Percentiles rank a stretch among this genome's conserved stretches.
phyloP scores from a whole-genome alignment of 2,113 vertebrate species.

The Ceratotherium simum region DNA sequence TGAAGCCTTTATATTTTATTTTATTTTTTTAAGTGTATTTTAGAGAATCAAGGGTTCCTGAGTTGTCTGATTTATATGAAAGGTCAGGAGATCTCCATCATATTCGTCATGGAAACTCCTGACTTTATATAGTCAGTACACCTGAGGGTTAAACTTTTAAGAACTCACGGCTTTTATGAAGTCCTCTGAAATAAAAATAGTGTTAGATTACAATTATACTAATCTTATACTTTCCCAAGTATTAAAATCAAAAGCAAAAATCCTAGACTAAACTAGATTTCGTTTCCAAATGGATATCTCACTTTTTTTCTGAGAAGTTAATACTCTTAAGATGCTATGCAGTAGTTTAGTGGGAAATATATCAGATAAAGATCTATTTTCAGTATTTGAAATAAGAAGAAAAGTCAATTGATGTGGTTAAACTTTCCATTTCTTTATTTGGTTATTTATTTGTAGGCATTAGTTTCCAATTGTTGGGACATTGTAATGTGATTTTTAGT shows the following conservation, averaged over 20 bases:
- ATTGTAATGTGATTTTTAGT: background rate
- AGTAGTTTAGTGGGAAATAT: background rate
- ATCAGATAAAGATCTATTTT: background rate
- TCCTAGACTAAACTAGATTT: background rate
- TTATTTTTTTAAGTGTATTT: conserved; percentile 46
- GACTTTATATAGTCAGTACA: background rate
- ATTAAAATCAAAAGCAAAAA: background rate
- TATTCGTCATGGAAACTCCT: conserved; percentile 30
- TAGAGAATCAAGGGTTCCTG: conserved; percentile 39
- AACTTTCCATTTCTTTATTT: background rate
- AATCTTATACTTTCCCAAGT: background rate
- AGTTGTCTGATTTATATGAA: conserved; percentile 62
- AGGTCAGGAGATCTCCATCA: conserved; percentile 46
- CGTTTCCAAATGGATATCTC: background rate
- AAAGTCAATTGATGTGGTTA: background rate
- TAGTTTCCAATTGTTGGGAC: background rate
- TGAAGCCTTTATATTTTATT: background rate
- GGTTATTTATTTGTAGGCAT: background rate
- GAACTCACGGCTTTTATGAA: background rate
- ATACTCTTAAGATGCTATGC: background rate
- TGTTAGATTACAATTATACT: background rate
- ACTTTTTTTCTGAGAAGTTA: background rate
- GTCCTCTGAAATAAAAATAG: background rate
- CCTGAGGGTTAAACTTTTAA: background rate
- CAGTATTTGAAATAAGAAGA: background rate